Evolutionary conservation across 2,797 vertebrate genomes (phyloP), one percentile per base, ranked within the genome.

Genomic region (Catamblyrhynchus diadema): DNA sequence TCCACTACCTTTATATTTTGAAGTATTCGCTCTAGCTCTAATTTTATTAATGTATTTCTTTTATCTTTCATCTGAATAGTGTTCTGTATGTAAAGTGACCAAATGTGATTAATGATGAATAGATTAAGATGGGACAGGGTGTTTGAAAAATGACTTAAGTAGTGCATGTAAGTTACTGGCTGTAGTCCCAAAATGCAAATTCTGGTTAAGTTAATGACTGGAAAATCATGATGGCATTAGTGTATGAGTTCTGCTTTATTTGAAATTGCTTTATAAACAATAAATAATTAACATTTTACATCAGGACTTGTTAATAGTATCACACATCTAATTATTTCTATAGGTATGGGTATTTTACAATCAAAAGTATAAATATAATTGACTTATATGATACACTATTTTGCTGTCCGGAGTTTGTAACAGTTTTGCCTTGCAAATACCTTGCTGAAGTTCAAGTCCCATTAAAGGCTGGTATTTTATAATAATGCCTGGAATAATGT

Each of bases 171-270:
- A 98, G 97, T 98, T 97, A 98, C 97, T 98, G 98, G 98, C 98
- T 97, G 86, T 96, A 97, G 96, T 98, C 97, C 98, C 97, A 97
- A 98, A 98, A 98, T 98, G 98, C 98, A 98, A 98, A 98, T 98
- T 97, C 97, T 95, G 90, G 92, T 96, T 97, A 97, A 98, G 97
- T 97, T 98, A 98, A 98, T 98, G 98, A 98, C 98, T 97, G 97
- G 97, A 98, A 98, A 98, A 98, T 98, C 97, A 95, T 72, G 95
- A 95, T 90, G 96, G 97, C 93, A 94, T 97, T 95, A 97, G 96
- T 87, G 88, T 96, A 88, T 57, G 87, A 89, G 95, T 96, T 94
- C 94, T 97, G 93, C 93, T 71, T 98, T 98, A 90, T 97, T 97
- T 96, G 93, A 97, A 97, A 97, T 94, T 94, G 95, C 91, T 97